Evolutionary conservation across 2,888 invertebrate species (phyloP).

Genomic region (Dryococelus australis): DNA sequence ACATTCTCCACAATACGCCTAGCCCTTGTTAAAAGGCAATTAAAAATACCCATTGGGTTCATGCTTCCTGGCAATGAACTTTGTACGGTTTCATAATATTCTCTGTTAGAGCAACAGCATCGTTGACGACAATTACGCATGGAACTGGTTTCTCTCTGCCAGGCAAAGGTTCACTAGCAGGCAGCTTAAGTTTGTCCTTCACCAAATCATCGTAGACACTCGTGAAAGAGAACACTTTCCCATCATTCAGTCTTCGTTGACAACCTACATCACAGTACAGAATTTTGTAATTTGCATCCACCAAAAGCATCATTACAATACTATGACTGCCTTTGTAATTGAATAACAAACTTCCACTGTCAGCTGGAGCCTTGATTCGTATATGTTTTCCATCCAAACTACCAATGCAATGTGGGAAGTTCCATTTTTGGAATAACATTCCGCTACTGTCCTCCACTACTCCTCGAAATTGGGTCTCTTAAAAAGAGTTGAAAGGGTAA

Average conservation of each 20-base stretch:
- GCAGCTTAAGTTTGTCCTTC: slow-evolving; percentile 44
- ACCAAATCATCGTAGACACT: slow-evolving; percentile 45
- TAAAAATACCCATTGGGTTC: slow-evolving; percentile 10
- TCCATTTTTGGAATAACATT: slow-evolving; percentile 45
- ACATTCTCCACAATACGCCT: slow-evolving; percentile 20
- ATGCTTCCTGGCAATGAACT: not conserved
- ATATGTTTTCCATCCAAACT: slow-evolving; percentile 52
- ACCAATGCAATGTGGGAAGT: slow-evolving; percentile 50
- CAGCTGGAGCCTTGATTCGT: slow-evolving; percentile 48
- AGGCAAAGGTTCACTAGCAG: slow-evolving; percentile 43
- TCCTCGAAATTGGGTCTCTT: not conserved
- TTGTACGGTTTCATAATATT: not conserved
- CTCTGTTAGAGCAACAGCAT: not conserved
- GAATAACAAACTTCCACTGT: slow-evolving; percentile 51
- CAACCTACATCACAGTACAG: slow-evolving; percentile 50
- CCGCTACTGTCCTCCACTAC: not conserved
- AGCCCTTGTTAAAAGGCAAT: slow-evolving; percentile 13
- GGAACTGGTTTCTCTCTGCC: slow-evolving; percentile 28
- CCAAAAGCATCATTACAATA: slow-evolving; percentile 50
- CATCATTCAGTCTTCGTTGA: slow-evolving; percentile 51
- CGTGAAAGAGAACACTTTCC: too few relatives aligned
- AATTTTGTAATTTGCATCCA: slow-evolving; percentile 51
- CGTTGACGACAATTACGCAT: slow-evolving; percentile 23
- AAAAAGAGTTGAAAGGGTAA: not conserved
- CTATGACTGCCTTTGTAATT: slow-evolving; percentile 52